A percentile compares a stretch with the other conserved stretches of the same genome.
phyloP scores from a whole-genome alignment of 2,888 invertebrate species.

The Coenonympha arcania region DNA sequence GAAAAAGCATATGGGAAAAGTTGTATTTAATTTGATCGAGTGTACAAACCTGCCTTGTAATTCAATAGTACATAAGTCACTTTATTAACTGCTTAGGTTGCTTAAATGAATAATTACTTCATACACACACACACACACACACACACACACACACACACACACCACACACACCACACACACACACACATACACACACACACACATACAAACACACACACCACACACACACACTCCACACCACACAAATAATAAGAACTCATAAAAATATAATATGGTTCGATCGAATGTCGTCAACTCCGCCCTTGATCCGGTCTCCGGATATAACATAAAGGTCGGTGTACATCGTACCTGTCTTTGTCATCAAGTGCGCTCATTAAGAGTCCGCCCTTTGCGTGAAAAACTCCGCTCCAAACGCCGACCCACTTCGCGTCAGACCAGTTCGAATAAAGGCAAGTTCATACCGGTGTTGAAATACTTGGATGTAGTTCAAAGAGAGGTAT shows the following conservation, averaged over 20 bases:
- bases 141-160: too few relatives aligned
- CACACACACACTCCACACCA: too few relatives aligned
- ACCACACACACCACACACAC: too few relatives aligned
- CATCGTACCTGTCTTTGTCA: constrained; percentile 37
- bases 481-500: constrained; percentile 1
- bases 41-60: too few relatives aligned
- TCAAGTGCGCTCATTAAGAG: constrained; percentile 48
- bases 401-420: constrained; percentile 27
- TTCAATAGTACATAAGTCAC: too few relatives aligned
- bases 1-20: not conserved
- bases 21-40: too few relatives aligned
- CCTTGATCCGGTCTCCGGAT: constrained; percentile 6
- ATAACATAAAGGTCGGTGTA: constrained; percentile 10
- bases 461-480: constrained; percentile 22
- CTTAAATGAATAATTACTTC: too few relatives aligned
- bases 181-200: not conserved
- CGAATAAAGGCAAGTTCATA: constrained; percentile 32
- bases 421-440: constrained; percentile 27
- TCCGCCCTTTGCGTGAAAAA: constrained; percentile 35
- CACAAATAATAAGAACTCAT: too few relatives aligned
- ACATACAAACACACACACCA: not conserved
- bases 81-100: too few relatives aligned
- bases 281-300: not conserved
- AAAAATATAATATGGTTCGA: not conserved
- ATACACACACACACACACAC: too few relatives aligned